Evolutionary conservation across 2,888 invertebrate genomes (phyloP).

Genomic region (Cistogaster globosa): DNA sequence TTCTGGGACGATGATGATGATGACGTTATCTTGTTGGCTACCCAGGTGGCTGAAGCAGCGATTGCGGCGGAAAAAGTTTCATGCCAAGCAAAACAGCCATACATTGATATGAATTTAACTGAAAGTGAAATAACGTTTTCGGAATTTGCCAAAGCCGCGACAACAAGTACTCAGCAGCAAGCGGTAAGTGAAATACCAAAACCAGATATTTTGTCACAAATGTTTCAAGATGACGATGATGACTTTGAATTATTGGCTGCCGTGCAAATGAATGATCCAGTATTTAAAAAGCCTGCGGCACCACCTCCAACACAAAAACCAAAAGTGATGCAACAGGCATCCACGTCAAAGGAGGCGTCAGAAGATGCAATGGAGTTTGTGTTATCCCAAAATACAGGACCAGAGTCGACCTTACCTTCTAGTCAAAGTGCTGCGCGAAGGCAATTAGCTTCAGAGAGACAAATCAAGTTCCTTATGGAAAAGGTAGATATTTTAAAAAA

Average conservation of each 20-base stretch:
- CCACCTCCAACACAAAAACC: neutral
- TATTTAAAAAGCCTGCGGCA: conserved; percentile 67
- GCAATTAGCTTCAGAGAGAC: conserved; percentile 78
- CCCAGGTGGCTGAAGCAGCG: conserved; percentile 79
- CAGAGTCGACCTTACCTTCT: conserved; percentile 43
- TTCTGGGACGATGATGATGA: conserved; percentile 82
- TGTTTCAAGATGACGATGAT: conserved; percentile 77
- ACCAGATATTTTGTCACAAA: conserved; percentile 73
- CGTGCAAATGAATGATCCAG: conserved; percentile 56
- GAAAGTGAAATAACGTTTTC: conserved; percentile 77
- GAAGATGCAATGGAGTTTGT: conserved; percentile 55
- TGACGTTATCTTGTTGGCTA: conserved; percentile 80
- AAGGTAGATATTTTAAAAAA: conserved; percentile 79
- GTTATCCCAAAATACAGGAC: conserved; percentile 28
- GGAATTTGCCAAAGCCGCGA: conserved; percentile 76
- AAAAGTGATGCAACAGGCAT: neutral
- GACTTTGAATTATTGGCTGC: conserved; percentile 70
- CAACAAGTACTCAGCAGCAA: conserved; percentile 78
- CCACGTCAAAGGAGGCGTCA: conserved; percentile 17
- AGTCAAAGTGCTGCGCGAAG: conserved; percentile 74
- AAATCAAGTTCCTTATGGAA: conserved; percentile 80
- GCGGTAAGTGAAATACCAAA: conserved; percentile 1
- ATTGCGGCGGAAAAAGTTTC: conserved; percentile 69
- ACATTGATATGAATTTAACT: conserved; percentile 47
- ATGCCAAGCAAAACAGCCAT: conserved; percentile 36